Percentiles rank a stretch among this genome's conserved stretches.
Conservation (phyloP, 2,113 vertebrate species). For the Acanthochromis polyacanthus region DNA sequence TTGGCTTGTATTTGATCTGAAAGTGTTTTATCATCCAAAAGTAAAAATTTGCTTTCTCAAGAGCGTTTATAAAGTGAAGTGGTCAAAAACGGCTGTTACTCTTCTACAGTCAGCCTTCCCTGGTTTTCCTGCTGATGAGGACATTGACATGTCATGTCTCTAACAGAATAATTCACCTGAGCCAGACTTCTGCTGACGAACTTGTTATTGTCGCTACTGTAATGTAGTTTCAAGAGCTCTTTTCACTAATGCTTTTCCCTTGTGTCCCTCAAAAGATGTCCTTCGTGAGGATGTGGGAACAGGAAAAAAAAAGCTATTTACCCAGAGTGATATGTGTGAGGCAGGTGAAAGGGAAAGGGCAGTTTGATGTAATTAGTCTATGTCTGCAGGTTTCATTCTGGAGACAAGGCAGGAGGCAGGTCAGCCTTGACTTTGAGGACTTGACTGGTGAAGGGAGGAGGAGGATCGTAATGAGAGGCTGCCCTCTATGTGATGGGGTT, state of each 20-base stretch:
- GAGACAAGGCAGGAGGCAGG: slow-evolving; percentile 34
- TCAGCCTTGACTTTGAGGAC: slow-evolving; percentile 55
- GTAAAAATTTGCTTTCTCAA: neutral
- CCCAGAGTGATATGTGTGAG: slow-evolving; percentile 46
- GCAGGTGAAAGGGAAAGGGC: slow-evolving; percentile 61
- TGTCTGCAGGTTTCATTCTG: slow-evolving; percentile 31
- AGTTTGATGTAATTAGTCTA: slow-evolving; percentile 68
- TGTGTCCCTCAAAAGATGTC: slow-evolving; percentile 30
- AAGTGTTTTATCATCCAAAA: neutral
- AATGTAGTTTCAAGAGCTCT: slow-evolving; percentile 44
- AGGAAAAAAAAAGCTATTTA: slow-evolving; percentile 30
- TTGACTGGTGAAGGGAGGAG: slow-evolving; percentile 18
- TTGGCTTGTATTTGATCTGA: neutral
- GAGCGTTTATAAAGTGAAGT: slow-evolving; percentile 6
- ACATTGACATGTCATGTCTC: slow-evolving; percentile 57
- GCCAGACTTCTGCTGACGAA: slow-evolving; percentile 47
- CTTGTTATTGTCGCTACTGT: slow-evolving; percentile 31
- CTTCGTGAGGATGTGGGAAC: slow-evolving; percentile 2
- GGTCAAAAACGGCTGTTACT: neutral
- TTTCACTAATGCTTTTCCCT: slow-evolving; percentile 33
- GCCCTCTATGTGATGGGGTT: slow-evolving; percentile 48
- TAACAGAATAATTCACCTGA: slow-evolving; percentile 41
- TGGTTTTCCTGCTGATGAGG: slow-evolving; percentile 20
- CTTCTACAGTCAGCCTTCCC: slow-evolving; percentile 15
- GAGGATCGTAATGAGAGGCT: slow-evolving; percentile 39